Evolutionary conservation across 2,888 invertebrate species (phyloP).

Genomic region (Rhorus exstirpatorius): DNA sequence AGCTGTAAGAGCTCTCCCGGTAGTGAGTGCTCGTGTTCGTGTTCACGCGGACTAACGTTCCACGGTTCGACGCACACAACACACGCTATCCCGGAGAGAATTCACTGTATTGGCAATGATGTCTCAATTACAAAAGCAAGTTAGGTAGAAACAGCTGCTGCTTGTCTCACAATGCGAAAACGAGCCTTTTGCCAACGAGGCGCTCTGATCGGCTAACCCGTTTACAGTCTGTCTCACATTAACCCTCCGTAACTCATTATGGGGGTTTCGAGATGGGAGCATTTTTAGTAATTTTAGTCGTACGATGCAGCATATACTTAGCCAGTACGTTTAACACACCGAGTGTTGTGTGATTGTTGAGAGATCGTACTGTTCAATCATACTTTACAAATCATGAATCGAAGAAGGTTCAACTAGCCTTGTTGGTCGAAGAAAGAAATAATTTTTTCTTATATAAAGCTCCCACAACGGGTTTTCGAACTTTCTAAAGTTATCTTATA

Average conservation of each 20-base stretch:
- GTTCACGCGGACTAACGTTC: slow-evolving; percentile 40
- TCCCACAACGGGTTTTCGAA: too few species aligned
- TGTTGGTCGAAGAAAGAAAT: too few species aligned
- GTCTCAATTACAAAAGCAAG: slow-evolving; percentile 59
- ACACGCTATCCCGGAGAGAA: slow-evolving; percentile 35
- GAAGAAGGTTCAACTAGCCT: too few species aligned
- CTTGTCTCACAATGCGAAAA: slow-evolving; percentile 32
- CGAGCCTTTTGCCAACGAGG: slow-evolving; percentile 13
- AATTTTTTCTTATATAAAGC: too few species aligned
- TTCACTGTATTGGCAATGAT: slow-evolving; percentile 53
- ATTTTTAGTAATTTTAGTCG: neutral
- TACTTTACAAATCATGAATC: too few species aligned
- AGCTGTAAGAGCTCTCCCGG: neutral
- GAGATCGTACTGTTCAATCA: too few species aligned
- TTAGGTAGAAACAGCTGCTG: slow-evolving; percentile 36
- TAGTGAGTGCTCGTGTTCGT: slow-evolving; percentile 30
- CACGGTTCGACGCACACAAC: slow-evolving; percentile 42
- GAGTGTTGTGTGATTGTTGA: too few species aligned
- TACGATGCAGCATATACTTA: neutral
- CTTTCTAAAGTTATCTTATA: neutral
- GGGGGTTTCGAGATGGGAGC: slow-evolving; percentile 3
- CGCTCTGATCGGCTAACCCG: slow-evolving; percentile 22
- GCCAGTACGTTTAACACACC: too few species aligned
- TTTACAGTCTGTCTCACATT: neutral
- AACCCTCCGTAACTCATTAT: slow-evolving; percentile 6